Base-by-base conservation (phyloP, 2,888 invertebrate genomes). In the Tetragnatha montana region DNA sequence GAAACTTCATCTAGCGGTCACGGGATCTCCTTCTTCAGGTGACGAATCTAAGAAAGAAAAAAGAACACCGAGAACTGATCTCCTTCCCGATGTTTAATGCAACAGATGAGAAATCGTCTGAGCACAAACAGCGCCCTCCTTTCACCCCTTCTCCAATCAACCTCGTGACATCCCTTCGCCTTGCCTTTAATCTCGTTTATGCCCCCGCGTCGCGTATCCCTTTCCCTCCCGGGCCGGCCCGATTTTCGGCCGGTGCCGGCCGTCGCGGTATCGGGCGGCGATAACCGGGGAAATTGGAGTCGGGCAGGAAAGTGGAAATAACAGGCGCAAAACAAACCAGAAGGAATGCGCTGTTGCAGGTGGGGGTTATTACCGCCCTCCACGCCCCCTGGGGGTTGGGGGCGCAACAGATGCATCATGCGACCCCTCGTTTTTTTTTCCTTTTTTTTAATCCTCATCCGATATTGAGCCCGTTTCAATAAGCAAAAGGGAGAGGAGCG, bases 391-490 rank as follows among this genome's bases (percentile, higher is more conserved):
- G 73, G 76, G 35, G 87, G 60, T 69, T 49, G 68, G 19, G n/a
- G 19, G 50, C 12, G 81, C 75, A 81, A 84, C 75, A 83, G 69
- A 76, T 80, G 81, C 71, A 47, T 19, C 71, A 47, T 19, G 75
- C 51, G 69, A 74, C 47, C 69, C 47, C 14, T 85, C 22, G 21
- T 69, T 35, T 35, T 70, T 17, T 84, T 75, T 69, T 70, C 69
- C 73, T 74, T 70, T 75, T 73, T 47, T 89, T 81, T 89, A 86
- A 89, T 85, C 89, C 82, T 51, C 78, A 51, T 76, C 82, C 82
- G 86, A 90, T 90, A 90, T 90, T 90, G 89, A 87, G 86, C 86
- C 73, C 71, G 89, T 86, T 90, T 87, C 82, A 82, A 90, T 82
- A 82, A 90, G 82, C 75, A 81, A 69, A 21, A 12, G 50, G 75